Percentiles rank a stretch among this genome's conserved stretches.
Conservation (phyloP, 2,113 vertebrate species). For the Gobio gobio region DNA sequence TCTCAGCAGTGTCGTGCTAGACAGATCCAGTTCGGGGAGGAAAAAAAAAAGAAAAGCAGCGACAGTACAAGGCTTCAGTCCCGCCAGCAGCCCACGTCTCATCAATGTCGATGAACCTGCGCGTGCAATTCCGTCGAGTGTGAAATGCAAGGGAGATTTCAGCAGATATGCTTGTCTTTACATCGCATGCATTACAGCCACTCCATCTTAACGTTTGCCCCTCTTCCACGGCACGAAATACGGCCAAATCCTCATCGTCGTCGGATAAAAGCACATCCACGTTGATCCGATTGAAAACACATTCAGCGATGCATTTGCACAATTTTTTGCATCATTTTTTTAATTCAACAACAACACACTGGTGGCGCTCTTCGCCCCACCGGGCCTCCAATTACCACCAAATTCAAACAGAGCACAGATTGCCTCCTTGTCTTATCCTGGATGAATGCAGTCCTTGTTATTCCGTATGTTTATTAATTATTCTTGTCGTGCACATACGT, state of each 20-base stretch:
- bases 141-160: constrained; percentile 55
- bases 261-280: constrained; percentile 35
- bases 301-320: constrained; percentile 22
- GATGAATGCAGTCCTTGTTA: constrained; percentile 17
- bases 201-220: constrained; percentile 60
- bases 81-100: constrained; percentile 37
- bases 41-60: constrained; percentile 55
- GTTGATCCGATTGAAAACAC: constrained; percentile 23
- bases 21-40: constrained; percentile 70
- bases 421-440: constrained; percentile 6
- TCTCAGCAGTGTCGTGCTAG: constrained; percentile 86
- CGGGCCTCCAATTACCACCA: constrained; percentile 34
- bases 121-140: constrained; percentile 38
- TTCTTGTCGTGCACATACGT: constrained; percentile 5
- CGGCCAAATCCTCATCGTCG: constrained; percentile 59
- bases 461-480: constrained; percentile 5
- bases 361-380: constrained; percentile 52
- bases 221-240: constrained; percentile 64
- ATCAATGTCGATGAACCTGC: constrained; percentile 36
- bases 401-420: constrained; percentile 53
- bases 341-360: constrained; percentile 58
- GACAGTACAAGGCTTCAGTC: constrained; percentile 51
- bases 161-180: constrained; percentile 43
- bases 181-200: constrained; percentile 61
- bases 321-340: neutral